These are phyloP conservation scores for Bathynomus jamesi DNA, from an alignment of 1,140 invertebrate genomes.

Conservation along the genomic window DNA sequence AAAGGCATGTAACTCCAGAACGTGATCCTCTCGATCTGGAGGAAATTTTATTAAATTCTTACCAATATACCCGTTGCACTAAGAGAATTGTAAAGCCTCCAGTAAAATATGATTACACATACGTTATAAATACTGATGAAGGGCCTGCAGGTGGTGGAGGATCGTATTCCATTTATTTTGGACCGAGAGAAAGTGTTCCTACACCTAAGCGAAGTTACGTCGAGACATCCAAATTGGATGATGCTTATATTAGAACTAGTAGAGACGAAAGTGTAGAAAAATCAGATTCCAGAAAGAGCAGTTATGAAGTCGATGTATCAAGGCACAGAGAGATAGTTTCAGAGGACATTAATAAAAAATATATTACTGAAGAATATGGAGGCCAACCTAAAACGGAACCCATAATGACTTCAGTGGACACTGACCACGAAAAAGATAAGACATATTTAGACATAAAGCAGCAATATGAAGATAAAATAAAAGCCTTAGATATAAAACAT, in stretches of 20 bases:
- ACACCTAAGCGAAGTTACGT: neutral
- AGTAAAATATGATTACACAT: constrained; percentile 15
- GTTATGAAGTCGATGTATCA: neutral
- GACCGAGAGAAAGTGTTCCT: constrained; percentile 1
- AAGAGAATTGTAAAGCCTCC: constrained; percentile 18
- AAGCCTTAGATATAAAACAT: neutral
- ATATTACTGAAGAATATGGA: too few relatives aligned
- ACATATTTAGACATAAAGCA: neutral
- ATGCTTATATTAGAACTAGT: neutral
- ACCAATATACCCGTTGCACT: constrained; percentile 27
- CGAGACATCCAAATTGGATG: neutral
- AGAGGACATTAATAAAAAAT: neutral
- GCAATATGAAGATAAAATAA: neutral
- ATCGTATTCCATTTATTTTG: constrained; percentile 24
- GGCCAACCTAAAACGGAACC: neutral
- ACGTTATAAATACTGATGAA: constrained; percentile 1
- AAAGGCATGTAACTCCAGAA: constrained; percentile 27
- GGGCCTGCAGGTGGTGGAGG: constrained; percentile 24
- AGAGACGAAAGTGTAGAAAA: neutral
- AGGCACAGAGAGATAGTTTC: neutral
- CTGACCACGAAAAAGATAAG: neutral
- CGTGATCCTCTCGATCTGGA: constrained; percentile 22
- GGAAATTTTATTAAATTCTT: constrained; percentile 18
- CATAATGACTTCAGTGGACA: neutral
- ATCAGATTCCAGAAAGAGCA: neutral